phyloP scores from a whole-genome alignment of 1,140 invertebrate species.

The Pentalonia nigronervosa region DNA sequence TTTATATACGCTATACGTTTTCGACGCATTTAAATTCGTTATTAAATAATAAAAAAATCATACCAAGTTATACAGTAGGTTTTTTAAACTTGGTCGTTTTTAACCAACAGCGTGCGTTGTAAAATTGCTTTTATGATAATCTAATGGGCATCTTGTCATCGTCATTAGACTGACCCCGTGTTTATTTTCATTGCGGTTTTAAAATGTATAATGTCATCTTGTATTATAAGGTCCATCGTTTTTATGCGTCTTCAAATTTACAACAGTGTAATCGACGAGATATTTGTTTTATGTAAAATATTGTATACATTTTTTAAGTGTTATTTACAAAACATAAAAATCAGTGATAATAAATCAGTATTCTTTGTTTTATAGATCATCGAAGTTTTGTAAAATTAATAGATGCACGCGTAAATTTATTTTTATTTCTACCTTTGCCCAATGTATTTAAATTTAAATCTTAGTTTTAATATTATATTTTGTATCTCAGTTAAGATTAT shows the following conservation, averaged over 20 bases:
- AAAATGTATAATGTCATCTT: slow-evolving; percentile 17
- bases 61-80: neutral
- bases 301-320: neutral
- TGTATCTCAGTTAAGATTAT: neutral
- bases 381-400: neutral
- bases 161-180: neutral
- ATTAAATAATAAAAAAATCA: slow-evolving; percentile 23
- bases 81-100: neutral
- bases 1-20: neutral
- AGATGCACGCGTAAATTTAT: neutral
- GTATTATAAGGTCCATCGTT: neutral
- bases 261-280: neutral
- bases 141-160: slow-evolving; percentile 11
- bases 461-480: neutral
- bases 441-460: neutral
- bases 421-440: neutral
- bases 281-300: slow-evolving; percentile 19
- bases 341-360: neutral
- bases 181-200: neutral
- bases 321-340: slow-evolving; percentile 17
- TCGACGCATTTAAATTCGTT: neutral
- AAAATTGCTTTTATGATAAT: slow-evolving; percentile 16
- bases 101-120: neutral
- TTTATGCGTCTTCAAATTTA: slow-evolving; percentile 14
- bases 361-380: neutral